Evolutionary conservation across 2,113 vertebrate species (phyloP).

Genomic region (Nipponia nippon): DNA sequence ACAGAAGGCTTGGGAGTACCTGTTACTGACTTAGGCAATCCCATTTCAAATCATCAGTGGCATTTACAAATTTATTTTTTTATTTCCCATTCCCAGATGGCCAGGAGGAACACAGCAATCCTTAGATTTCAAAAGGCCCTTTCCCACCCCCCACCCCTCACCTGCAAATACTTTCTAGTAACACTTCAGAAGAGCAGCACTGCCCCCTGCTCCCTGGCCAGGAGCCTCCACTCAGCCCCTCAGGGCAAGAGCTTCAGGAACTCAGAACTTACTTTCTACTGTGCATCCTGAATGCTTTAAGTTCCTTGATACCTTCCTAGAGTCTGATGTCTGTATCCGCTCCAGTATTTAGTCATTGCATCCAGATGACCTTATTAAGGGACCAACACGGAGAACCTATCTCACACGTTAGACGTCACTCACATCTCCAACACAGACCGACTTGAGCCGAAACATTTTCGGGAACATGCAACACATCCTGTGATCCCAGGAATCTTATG

Average conservation of each 20-base stretch:
- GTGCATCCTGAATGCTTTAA: not conserved
- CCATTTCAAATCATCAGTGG: not conserved
- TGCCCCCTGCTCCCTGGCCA: not conserved
- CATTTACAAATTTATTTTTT: not conserved
- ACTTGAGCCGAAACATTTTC: not conserved
- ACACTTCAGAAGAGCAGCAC: not conserved
- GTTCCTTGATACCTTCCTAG: not conserved
- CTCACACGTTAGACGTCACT: accelerated
- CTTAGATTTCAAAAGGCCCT: not conserved
- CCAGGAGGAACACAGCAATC: not conserved
- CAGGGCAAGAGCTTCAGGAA: not conserved
- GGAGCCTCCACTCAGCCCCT: not conserved
- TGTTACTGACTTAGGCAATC: not conserved
- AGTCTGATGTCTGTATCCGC: accelerated
- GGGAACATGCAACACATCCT: not conserved
- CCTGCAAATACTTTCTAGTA: not conserved
- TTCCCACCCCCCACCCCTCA: not conserved
- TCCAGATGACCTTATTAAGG: not conserved
- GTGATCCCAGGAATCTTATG: not conserved
- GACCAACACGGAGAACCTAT: accelerated
- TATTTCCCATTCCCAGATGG: not conserved
- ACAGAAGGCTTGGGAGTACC: not conserved
- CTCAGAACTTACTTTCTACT: not conserved
- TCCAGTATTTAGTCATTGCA: not conserved
- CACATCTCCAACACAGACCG: not conserved